These are phyloP conservation scores for silkworm (Bombyx mori) DNA, from an alignment of 1,140 invertebrate species.

Conservation along the genomic window ASM3026992v2 NC_085111.1:6600501-6601000, in stretches of 20 bases:
- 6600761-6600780: conserved; percentile 17
- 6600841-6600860: conserved; percentile 33
- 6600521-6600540: conserved; percentile 49
- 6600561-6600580: conserved; percentile 51
- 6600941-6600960: conserved; percentile 42
- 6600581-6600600: conserved; percentile 56
- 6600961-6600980: conserved; percentile 29
- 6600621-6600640: conserved; percentile 41
- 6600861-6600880: conserved; percentile 47
- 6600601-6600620: conserved; percentile 36
- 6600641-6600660: conserved; percentile 33
- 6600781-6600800: conserved; percentile 34
- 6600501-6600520: conserved; percentile 50
- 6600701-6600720: conserved; percentile 51
- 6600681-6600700: conserved; percentile 63
- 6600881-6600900: too few species aligned
- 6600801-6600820: conserved; percentile 33
- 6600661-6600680: conserved; percentile 41
- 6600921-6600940: conserved; percentile 52
- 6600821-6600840: conserved; percentile 35
- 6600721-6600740: conserved; percentile 53
- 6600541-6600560: conserved; percentile 64
- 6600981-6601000: too few species aligned
- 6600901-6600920: conserved; percentile 54
- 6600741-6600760: conserved; percentile 53